These are phyloP conservation scores for Agelaius phoeniceus DNA, from an alignment of 2,113 vertebrate species.

Conservation along the genomic window DNA sequence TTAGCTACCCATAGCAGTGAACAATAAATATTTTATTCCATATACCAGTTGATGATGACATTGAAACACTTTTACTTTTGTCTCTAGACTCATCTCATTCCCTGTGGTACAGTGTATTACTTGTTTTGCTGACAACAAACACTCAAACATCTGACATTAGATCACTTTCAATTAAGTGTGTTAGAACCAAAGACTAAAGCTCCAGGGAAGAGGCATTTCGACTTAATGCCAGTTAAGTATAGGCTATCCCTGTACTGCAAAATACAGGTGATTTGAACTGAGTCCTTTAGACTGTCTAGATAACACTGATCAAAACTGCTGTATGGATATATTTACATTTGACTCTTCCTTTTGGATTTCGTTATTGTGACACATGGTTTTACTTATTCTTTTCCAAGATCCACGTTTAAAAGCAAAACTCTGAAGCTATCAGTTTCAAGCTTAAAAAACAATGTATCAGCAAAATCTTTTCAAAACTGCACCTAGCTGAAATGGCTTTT, in stretches of 20 bases:
- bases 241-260: neutral
- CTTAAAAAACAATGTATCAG: neutral
- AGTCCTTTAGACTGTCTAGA: neutral
- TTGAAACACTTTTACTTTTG: slow-evolving; percentile 19
- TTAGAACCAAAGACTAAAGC: slow-evolving; percentile 47
- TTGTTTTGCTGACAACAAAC: slow-evolving; percentile 68
- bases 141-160: slow-evolving; percentile 56
- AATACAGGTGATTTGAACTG: neutral
- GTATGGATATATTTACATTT: neutral
- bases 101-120: neutral
- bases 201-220: slow-evolving; percentile 46
- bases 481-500: neutral
- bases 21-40: slow-evolving; percentile 44
- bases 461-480: neutral
- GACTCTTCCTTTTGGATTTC: neutral
- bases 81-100: neutral
- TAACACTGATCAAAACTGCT: neutral
- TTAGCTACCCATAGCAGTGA: neutral
- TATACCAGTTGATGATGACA: neutral
- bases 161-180: slow-evolving; percentile 70
- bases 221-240: slow-evolving; percentile 32
- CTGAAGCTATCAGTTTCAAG: neutral
- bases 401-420: neutral
- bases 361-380: neutral
- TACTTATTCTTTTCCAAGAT: neutral